Evolutionary conservation across 2,888 invertebrate genomes (phyloP).

Genomic region (Dugesia japonica): DNA sequence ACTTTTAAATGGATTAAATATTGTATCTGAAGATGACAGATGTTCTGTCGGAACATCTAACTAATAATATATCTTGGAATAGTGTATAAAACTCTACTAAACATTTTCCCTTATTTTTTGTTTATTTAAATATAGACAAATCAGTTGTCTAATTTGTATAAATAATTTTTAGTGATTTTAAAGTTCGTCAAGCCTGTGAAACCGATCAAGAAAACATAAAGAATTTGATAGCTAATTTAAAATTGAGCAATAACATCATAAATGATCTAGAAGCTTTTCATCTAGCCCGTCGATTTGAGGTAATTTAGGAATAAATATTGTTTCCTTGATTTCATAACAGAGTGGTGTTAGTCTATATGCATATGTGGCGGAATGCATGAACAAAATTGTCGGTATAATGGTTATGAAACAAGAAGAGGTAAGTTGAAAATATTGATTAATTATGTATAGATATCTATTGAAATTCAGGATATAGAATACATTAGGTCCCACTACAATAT

Average conservation of each 20-base stretch:
- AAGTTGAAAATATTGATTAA: too few species aligned
- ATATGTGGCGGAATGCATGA: constrained; percentile 43
- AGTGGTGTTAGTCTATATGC: constrained; percentile 45
- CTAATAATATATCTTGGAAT: too few species aligned
- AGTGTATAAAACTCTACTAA: too few species aligned
- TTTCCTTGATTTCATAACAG: constrained; percentile 36
- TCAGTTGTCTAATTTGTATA: too few species aligned
- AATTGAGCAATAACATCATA: not conserved
- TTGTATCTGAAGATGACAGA: too few species aligned
- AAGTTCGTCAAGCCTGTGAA: not conserved
- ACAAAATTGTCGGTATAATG: constrained; percentile 44
- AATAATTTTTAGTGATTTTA: not conserved
- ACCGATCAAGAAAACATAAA: not conserved
- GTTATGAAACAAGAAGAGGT: constrained; percentile 46
- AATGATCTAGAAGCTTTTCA: not conserved
- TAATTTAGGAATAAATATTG: not conserved
- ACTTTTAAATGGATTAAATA: too few species aligned
- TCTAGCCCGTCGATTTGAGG: not conserved
- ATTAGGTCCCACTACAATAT: constrained; percentile 48
- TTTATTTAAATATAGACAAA: too few species aligned
- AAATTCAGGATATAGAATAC: constrained; percentile 45
- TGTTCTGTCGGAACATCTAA: too few species aligned
- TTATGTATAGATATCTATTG: too few species aligned
- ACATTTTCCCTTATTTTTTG: too few species aligned
- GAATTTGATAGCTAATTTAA: not conserved